phyloP scores from a whole-genome alignment of 2,888 invertebrate species.

The Rapana venosa region DNA sequence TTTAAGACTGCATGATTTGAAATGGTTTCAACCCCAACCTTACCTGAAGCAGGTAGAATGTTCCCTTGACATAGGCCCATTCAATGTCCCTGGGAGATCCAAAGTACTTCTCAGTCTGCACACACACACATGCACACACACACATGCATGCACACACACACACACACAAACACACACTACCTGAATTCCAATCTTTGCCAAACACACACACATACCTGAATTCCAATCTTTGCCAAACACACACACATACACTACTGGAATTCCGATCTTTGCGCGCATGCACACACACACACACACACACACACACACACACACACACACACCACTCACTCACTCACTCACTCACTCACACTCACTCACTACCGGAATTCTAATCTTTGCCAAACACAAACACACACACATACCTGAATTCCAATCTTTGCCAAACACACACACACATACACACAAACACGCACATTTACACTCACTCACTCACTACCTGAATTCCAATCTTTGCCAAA shows the following conservation, averaged over 20 bases:
- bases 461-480: slow-evolving; percentile 49
- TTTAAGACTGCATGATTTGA: too few relatives aligned
- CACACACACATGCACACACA: not conserved
- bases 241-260: too few relatives aligned
- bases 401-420: not conserved
- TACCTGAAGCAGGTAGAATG: slow-evolving; percentile 76
- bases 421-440: not conserved
- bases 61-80: slow-evolving; percentile 85
- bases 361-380: too few relatives aligned
- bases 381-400: not conserved
- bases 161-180: slow-evolving; percentile 2
- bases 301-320: slow-evolving; percentile 40
- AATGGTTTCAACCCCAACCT: not conserved
- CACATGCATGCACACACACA: not conserved
- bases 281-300: not conserved
- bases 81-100: slow-evolving; percentile 88
- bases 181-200: not conserved
- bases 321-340: not conserved
- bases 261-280: not conserved
- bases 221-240: too few relatives aligned
- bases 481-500: slow-evolving; percentile 75
- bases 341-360: slow-evolving; percentile 6
- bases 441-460: not conserved
- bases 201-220: not conserved
- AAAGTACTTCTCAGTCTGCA: slow-evolving; percentile 84